Evolutionary conservation across 2,888 invertebrate species (phyloP).

Genomic region (Troides helena): DNA sequence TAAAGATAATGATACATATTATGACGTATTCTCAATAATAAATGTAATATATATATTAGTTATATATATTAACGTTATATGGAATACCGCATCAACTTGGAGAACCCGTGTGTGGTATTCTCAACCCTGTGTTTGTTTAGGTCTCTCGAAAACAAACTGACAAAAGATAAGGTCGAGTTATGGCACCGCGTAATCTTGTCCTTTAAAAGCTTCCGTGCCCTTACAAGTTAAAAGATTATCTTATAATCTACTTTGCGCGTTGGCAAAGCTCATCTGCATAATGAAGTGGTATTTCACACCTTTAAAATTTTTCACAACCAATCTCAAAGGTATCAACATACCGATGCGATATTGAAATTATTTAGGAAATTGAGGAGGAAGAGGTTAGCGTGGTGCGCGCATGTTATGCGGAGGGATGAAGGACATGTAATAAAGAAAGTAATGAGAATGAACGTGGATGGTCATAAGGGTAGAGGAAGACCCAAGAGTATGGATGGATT

Average conservation of each 20-base stretch:
- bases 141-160: constrained; percentile 12
- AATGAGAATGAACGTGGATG: too few relatives aligned
- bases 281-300: background rate
- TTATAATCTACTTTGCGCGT: constrained; percentile 17
- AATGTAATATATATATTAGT: background rate
- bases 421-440: too few relatives aligned
- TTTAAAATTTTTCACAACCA: background rate
- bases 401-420: too few relatives aligned
- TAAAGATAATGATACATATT: background rate
- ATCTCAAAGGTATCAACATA: background rate
- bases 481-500: too few relatives aligned
- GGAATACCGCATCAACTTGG: background rate
- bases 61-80: background rate
- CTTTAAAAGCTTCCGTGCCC: constrained; percentile 26
- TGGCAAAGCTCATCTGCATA: constrained; percentile 4
- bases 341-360: too few relatives aligned
- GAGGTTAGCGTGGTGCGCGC: too few relatives aligned
- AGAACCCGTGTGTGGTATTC: constrained; percentile 19
- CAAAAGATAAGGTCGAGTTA: constrained; percentile 25
- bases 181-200: constrained; percentile 22
- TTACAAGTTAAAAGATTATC: constrained; percentile 19
- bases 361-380: too few relatives aligned
- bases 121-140: constrained; percentile 25
- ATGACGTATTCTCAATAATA: background rate
- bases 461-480: too few relatives aligned